A percentile compares a stretch with the other conserved stretches of the same genome.
These are phyloP conservation scores for Heliornis fulica DNA, from an alignment of 2,113 vertebrate species.

Conservation along the genomic window DNA sequence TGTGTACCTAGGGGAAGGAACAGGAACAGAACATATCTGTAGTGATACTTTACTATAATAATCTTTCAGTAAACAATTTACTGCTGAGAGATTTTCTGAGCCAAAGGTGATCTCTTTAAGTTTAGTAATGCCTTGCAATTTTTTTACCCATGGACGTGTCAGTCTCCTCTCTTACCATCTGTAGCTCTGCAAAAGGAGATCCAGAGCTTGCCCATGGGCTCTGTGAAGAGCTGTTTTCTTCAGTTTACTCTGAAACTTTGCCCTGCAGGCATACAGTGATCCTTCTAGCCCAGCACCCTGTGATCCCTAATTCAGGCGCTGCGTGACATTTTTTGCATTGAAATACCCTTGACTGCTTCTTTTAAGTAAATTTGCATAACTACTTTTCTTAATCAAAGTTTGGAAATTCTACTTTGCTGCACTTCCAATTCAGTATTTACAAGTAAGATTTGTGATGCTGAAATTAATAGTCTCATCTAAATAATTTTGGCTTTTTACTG, in stretches of 20 bases:
- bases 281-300: not conserved
- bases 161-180: not conserved
- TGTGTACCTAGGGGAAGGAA: not conserved
- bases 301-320: not conserved
- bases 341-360: not conserved
- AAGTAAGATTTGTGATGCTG: constrained; percentile 20
- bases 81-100: not conserved
- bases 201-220: not conserved
- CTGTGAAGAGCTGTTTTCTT: not conserved
- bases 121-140: not conserved
- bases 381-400: constrained; percentile 24
- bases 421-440: not conserved
- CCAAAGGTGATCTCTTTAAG: not conserved
- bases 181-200: not conserved
- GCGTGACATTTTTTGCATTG: not conserved
- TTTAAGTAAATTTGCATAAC: not conserved
- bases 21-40: not conserved
- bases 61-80: not conserved
- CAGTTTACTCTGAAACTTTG: not conserved
- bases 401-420: not conserved
- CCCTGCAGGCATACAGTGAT: not conserved
- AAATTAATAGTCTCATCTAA: constrained; percentile 35
- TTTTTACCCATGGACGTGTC: not conserved
- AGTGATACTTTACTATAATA: not conserved
- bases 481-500: constrained; percentile 8